Evolutionary conservation across 2,888 invertebrate species (phyloP), one percentile per base, ranked within the genome.

Genomic region (Rutpela maculata): DNA sequence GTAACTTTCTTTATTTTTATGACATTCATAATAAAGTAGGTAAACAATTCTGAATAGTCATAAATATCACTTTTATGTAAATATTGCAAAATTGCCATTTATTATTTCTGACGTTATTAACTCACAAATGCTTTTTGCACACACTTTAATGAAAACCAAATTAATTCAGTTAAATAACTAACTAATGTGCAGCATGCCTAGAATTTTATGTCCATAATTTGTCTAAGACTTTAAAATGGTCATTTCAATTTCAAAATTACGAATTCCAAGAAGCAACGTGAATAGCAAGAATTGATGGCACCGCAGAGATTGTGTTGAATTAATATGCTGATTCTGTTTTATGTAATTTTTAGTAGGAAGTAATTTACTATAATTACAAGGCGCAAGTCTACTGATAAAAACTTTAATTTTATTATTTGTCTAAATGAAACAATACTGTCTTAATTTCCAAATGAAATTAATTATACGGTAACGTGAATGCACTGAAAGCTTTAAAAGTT

Each of bases 281-380:
- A 65, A 35, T 65, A 65, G 38, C 17, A 38, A 15, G 17, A 65
- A 43, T 38, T 65, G 65, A 65, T 65, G 18, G 17, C 35, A 12
- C 35, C 7, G 17, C 18, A 43, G 65, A 65, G 35, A 65, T 65
- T 65, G 18, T 65, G 65, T 17, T 65, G n/a, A 65, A 43, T 65
- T 62, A 62, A 62, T 31, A 38, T 38, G 35, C 65, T 43, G 43
- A 65, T 26, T 38, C 43, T 65, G 15, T 65, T 43, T 65, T 65
- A 65, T 62, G 26, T 43, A 65, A 65, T 65, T 43, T 65, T 65
- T 43, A 43, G 65, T 65, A n/a, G 65, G 65, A 65, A 65, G 65
- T 65, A 65, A 65, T 65, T 65, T 65, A 65, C 38, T 18, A 11
- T 65, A 65, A 65, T 65, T 65, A 65, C 65, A 65, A 38, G 65